Evolutionary conservation across 2,113 vertebrate species (phyloP).

Genomic region (Megaleporinus macrocephalus): DNA sequence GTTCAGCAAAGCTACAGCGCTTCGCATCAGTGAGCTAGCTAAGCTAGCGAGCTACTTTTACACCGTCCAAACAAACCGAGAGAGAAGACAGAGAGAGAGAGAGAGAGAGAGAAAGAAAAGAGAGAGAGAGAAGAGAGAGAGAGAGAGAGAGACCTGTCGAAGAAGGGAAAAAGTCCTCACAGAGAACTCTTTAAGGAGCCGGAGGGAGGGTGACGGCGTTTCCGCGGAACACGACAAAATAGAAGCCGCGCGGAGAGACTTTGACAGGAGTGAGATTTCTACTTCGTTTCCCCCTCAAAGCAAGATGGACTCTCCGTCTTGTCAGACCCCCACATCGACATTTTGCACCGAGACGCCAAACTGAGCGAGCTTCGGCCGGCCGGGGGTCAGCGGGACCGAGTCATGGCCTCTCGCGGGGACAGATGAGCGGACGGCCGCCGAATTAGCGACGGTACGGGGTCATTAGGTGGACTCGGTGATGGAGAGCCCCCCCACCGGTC

Average conservation of each 20-base stretch:
- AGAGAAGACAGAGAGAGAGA: constrained; percentile 64
- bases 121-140: background rate
- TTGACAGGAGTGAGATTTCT: constrained; percentile 85
- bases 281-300: constrained; percentile 86
- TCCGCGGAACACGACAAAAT: too few species aligned
- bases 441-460: constrained; percentile 24
- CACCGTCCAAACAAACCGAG: constrained; percentile 71
- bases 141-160: constrained; percentile 63
- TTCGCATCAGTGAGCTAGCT: constrained; percentile 72
- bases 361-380: constrained; percentile 50
- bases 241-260: constrained; percentile 80
- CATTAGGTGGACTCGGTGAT: constrained; percentile 49
- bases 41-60: constrained; percentile 80
- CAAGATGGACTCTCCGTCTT: constrained; percentile 99
- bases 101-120: constrained; percentile 61
- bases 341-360: constrained; percentile 90
- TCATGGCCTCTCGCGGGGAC: constrained; percentile 9
- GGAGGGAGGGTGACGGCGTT: constrained; percentile 53
- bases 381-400: constrained; percentile 12
- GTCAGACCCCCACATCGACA: constrained; percentile 89
- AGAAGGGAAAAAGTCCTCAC: constrained; percentile 51
- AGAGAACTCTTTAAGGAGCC: constrained; percentile 73
- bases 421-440: background rate
- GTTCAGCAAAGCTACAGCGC: constrained; percentile 74
- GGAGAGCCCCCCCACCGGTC: constrained; percentile 53